Evolutionary conservation across 1,140 invertebrate species (phyloP).

Genomic region (Uloborus diversus): DNA sequence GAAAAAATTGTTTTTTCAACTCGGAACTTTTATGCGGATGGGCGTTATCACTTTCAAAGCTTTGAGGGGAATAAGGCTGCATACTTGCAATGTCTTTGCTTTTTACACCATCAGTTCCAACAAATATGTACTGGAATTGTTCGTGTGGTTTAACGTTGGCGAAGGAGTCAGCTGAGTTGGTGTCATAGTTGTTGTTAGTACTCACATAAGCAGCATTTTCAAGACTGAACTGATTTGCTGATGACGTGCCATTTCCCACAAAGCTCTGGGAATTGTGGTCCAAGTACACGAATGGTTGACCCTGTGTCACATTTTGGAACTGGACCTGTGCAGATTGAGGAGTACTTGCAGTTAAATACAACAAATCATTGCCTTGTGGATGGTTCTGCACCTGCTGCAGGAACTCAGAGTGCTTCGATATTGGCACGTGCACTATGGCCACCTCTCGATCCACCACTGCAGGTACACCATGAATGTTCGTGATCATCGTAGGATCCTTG

Average conservation of each 20-base stretch:
- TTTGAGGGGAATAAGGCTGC: background rate
- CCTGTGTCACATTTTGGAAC: background rate
- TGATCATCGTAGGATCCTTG: background rate
- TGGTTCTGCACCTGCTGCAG: background rate
- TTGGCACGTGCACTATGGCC: constrained; percentile 24
- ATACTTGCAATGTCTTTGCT: background rate
- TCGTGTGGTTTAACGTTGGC: background rate
- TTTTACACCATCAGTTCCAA: constrained; percentile 18
- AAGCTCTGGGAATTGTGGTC: too few species aligned
- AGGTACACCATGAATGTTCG: constrained; percentile 16
- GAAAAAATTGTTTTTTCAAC: constrained; percentile 48
- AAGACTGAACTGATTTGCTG: background rate
- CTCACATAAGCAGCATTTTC: background rate
- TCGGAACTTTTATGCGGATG: background rate
- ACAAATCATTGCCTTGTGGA: background rate
- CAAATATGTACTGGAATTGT: constrained; percentile 21
- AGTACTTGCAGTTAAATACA: constrained; percentile 2
- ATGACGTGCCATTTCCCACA: too few species aligned
- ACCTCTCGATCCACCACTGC: constrained; percentile 31
- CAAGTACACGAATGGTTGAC: background rate
- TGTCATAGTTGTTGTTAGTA: background rate
- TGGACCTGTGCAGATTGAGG: background rate
- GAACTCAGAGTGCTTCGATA: background rate
- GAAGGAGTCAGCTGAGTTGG: background rate
- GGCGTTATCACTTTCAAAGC: background rate